phyloP scores from a whole-genome alignment of 2,888 invertebrate genomes.

The Caenorhabditis sp. region DNA sequence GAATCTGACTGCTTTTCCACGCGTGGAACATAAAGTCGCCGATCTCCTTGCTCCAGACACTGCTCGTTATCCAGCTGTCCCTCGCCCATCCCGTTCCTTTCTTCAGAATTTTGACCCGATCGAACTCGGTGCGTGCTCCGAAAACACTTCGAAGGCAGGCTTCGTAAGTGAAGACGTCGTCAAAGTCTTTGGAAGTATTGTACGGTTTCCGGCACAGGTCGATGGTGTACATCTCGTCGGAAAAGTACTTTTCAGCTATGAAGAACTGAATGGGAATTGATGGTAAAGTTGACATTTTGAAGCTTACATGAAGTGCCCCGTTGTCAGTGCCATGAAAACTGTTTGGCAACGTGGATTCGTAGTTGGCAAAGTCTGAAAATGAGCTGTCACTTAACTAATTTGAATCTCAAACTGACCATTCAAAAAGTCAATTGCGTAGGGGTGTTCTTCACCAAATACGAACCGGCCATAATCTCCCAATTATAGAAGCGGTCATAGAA shows the following conservation, averaged over 20 bases:
- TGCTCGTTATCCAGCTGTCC: conserved; percentile 61
- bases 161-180: conserved; percentile 69
- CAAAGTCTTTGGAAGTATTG: conserved; percentile 57
- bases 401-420: conserved; percentile 20
- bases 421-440: conserved; percentile 47
- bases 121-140: conserved; percentile 61
- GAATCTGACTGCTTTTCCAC: conserved; percentile 54
- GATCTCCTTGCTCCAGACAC: conserved; percentile 53
- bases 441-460: conserved; percentile 54
- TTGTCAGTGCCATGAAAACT: conserved; percentile 66
- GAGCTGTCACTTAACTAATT: no score
- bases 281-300: not conserved
- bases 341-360: conserved; percentile 57
- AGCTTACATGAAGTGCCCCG: conserved; percentile 60
- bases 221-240: conserved; percentile 34
- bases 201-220: conserved; percentile 56
- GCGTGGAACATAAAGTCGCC: conserved; percentile 64
- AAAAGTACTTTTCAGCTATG: conserved; percentile 50
- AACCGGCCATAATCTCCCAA: conserved; percentile 59
- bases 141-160: conserved; percentile 68
- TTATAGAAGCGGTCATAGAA: conserved; percentile 62
- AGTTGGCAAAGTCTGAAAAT: conserved; percentile 59
- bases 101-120: conserved; percentile 49
- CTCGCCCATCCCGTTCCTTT: conserved; percentile 64
- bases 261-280: conserved; percentile 55